Percentiles rank a stretch among this genome's conserved stretches.
Evolutionary conservation across 2,888 invertebrate genomes (phyloP).

Genomic region (Diloba caeruleocephala): DNA sequence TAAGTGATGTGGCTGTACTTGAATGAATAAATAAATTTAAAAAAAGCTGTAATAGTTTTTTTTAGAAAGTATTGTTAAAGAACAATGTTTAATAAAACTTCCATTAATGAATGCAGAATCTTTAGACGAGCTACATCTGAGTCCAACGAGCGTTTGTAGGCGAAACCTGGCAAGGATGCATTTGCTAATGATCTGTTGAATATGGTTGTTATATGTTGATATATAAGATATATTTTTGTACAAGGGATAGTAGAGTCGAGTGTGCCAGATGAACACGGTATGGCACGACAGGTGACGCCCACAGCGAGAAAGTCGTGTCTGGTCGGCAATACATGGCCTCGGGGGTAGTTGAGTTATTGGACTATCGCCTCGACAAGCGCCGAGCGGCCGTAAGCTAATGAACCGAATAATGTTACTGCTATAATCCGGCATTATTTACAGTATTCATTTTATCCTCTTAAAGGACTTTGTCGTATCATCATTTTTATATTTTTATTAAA

Average conservation of each 20-base stretch:
- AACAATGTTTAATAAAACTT: constrained; percentile 43
- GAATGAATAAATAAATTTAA: no score
- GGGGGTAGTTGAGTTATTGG: constrained; percentile 56
- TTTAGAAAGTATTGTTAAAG: constrained; percentile 50
- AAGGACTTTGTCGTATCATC: neutral
- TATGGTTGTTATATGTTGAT: constrained; percentile 39
- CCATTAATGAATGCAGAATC: constrained; percentile 43
- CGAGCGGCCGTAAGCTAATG: constrained; percentile 46
- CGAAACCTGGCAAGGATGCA: constrained; percentile 41
- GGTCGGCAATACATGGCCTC: constrained; percentile 53
- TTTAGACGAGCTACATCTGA: constrained; percentile 49
- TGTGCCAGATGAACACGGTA: constrained; percentile 61
- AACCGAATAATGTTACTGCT: constrained; percentile 40
- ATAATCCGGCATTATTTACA: neutral
- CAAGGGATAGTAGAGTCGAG: constrained; percentile 15
- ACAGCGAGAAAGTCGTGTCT: constrained; percentile 75
- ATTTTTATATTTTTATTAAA: no score
- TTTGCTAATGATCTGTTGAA: constrained; percentile 20
- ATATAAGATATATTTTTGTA: constrained; percentile 43
- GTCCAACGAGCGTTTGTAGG: constrained; percentile 56
- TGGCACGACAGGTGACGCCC: constrained; percentile 77
- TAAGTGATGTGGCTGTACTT: no score
- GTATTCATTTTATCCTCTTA: no score
- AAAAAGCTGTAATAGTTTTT: no score
- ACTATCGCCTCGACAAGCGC: constrained; percentile 42